These are phyloP conservation scores for Heliconius sara DNA, from an alignment of 2,888 invertebrate species.

Conservation along the genomic window DNA sequence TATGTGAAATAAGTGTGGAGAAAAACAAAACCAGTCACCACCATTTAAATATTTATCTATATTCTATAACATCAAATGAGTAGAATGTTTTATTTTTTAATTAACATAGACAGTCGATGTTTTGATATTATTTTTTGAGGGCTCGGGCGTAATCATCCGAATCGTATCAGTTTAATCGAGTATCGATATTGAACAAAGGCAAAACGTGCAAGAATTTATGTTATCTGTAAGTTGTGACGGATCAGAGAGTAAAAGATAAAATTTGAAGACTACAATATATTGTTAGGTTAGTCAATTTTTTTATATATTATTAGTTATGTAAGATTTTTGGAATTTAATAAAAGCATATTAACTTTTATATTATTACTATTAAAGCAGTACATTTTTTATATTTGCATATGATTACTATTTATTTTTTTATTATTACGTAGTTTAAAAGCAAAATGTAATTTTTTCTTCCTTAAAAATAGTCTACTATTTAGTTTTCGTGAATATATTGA, in stretches of 20 bases:
- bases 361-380: not conserved
- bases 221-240: conserved; percentile 1
- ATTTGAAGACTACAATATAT: not conserved
- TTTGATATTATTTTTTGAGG: no score
- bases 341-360: not conserved
- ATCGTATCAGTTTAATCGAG: not conserved
- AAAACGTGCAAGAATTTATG: not conserved
- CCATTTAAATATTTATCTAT: no score
- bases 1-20: no score
- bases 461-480: not conserved
- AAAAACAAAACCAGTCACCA: no score
- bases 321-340: not conserved
- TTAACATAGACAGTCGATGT: no score
- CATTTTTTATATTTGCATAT: not conserved
- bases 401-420: not conserved
- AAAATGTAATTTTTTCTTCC: not conserved
- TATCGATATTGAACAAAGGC: conserved; percentile 22
- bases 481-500: not conserved
- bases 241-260: not conserved
- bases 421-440: not conserved
- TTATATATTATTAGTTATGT: not conserved
- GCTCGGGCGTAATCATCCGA: not conserved
- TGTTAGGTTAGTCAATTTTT: conserved; percentile 13
- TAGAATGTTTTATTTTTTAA: no score
- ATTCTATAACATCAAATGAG: no score